Conservation (phyloP, 2,797 vertebrate genomes). For the Chelon labrosus region DNA sequence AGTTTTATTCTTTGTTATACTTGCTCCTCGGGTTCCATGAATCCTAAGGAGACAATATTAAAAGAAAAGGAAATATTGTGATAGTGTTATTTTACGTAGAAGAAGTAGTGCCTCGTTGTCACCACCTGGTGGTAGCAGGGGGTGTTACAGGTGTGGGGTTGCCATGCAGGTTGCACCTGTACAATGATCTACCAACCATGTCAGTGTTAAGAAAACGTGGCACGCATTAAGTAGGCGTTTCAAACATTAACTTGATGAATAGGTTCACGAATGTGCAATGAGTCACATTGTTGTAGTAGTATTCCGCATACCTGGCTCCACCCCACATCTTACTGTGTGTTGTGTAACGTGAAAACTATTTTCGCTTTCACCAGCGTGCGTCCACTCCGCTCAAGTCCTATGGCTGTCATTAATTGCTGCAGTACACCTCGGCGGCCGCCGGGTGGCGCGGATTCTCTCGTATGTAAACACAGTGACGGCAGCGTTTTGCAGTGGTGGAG, state of each 20-base stretch:
- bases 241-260: background rate
- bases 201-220: background rate
- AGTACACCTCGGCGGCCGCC: conserved; percentile 36
- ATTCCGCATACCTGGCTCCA: background rate
- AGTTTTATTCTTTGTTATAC: background rate
- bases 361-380: background rate
- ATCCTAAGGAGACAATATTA: background rate
- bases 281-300: background rate
- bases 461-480: conserved; percentile 87
- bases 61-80: background rate
- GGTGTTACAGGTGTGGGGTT: conserved; percentile 19
- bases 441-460: conserved; percentile 78
- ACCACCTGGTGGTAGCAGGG: conserved; percentile 25
- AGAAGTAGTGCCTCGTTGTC: conserved; percentile 14
- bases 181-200: accelerated
- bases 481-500: conserved; percentile 86
- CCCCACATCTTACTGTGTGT: background rate
- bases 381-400: background rate
- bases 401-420: background rate
- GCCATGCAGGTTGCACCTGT: background rate
- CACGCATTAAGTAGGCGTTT: background rate
- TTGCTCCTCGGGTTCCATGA: background rate
- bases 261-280: no score
- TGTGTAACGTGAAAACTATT: background rate
- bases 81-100: background rate